Conservation (phyloP, 2,113 vertebrate species). For the Plectropomus leopardus region DNA sequence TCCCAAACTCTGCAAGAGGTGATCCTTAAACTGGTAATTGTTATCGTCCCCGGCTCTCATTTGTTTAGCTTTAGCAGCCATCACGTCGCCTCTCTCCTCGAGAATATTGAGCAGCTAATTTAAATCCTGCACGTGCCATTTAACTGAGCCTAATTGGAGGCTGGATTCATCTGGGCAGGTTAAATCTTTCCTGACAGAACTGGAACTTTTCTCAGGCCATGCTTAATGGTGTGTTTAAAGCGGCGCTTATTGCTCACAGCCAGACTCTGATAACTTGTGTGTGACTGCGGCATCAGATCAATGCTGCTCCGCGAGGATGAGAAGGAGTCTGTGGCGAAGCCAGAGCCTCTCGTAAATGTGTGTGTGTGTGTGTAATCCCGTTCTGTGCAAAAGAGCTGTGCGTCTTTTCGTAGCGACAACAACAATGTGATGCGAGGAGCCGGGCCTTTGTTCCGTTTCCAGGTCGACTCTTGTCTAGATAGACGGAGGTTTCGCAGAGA, state of each 20-base stretch:
- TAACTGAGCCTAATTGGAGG: constrained; percentile 69
- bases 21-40: constrained; percentile 21
- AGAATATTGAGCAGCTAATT: constrained; percentile 57
- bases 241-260: constrained; percentile 45
- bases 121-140: constrained; percentile 57
- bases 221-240: constrained; percentile 82
- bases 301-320: constrained; percentile 69
- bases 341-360: neutral
- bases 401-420: constrained; percentile 38
- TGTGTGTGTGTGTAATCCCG: constrained; percentile 13
- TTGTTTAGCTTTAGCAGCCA: constrained; percentile 34
- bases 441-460: constrained; percentile 61
- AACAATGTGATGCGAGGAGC: constrained; percentile 45
- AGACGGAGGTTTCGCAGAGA: constrained; percentile 59
- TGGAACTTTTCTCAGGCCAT: constrained; percentile 51
- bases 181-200: constrained; percentile 80
- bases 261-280: constrained; percentile 72
- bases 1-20: too few relatives aligned
- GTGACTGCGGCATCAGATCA: constrained; percentile 69
- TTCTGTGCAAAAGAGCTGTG: constrained; percentile 21
- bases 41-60: constrained; percentile 6
- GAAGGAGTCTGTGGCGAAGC: constrained; percentile 60
- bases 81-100: constrained; percentile 35
- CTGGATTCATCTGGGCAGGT: constrained; percentile 67
- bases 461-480: constrained; percentile 70